Percentiles rank a stretch among this genome's conserved stretches.
Conservation (phyloP, 2,113 vertebrate species). For the Chaetops frenatus region DNA sequence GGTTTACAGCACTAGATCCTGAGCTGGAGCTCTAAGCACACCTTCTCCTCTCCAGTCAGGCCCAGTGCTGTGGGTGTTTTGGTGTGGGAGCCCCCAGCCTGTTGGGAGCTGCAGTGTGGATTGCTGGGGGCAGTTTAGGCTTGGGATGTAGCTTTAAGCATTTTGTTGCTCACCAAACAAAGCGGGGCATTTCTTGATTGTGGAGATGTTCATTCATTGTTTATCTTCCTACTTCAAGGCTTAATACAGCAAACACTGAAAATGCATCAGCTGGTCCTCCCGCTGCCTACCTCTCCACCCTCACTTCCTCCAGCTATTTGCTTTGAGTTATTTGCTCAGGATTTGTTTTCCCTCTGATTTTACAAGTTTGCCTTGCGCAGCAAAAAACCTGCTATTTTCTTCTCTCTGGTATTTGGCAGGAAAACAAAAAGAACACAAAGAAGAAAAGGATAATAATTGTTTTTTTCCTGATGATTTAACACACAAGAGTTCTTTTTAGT, state of each 20-base stretch:
- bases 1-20: not conserved
- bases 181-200: not conserved
- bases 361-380: conserved; percentile 33
- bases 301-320: conserved; percentile 36
- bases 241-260: not conserved
- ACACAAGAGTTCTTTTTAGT: not conserved
- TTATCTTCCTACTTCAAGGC: not conserved
- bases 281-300: not conserved
- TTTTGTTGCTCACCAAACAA: not conserved
- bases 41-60: not conserved
- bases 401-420: conserved; percentile 38
- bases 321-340: conserved; percentile 51
- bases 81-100: not conserved
- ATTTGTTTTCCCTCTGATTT: conserved; percentile 51
- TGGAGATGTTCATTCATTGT: not conserved
- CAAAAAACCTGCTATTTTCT: conserved; percentile 35
- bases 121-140: not conserved
- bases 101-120: not conserved
- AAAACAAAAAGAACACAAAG: conserved; percentile 29
- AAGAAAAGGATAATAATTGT: conserved; percentile 35
- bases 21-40: not conserved
- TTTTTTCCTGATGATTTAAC: conserved; percentile 29
- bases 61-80: not conserved
- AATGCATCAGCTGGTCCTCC: not conserved
- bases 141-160: not conserved